A percentile compares a stretch with the other conserved stretches of the same genome.
Evolutionary conservation across 2,113 vertebrate species (phyloP).

Genomic region (Hoplias malabaricus): DNA sequence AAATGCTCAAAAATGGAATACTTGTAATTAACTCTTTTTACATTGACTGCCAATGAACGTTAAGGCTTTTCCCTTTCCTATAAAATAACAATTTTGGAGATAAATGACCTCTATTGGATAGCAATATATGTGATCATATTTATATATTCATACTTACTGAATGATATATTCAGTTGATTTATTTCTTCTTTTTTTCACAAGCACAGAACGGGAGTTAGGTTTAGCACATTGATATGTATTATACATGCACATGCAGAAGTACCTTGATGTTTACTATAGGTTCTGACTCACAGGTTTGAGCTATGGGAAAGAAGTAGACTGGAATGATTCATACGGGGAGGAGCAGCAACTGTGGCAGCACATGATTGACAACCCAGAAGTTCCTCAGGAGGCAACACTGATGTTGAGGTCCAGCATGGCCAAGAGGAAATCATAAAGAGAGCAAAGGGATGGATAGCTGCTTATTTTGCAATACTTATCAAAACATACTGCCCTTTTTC

Average conservation of each 20-base stretch:
- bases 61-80: too few relatives aligned
- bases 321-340: constrained; percentile 94
- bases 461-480: constrained; percentile 42
- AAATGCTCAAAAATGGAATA: too few relatives aligned
- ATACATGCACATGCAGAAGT: not conserved
- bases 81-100: too few relatives aligned
- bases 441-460: not conserved
- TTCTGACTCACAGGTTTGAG: constrained; percentile 77
- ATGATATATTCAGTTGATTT: too few relatives aligned
- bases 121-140: too few relatives aligned
- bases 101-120: too few relatives aligned
- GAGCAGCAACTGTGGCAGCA: constrained; percentile 90
- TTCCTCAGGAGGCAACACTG: constrained; percentile 85
- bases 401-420: constrained; percentile 94
- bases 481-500: constrained; percentile 15
- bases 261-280: not conserved
- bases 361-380: constrained; percentile 89
- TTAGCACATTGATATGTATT: too few relatives aligned
- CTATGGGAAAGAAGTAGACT: constrained; percentile 88
- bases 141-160: too few relatives aligned
- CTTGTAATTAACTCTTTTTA: too few relatives aligned
- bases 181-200: too few relatives aligned
- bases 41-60: too few relatives aligned
- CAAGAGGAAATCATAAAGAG: constrained; percentile 69
- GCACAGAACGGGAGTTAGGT: too few relatives aligned